Percentiles rank a stretch among this genome's conserved stretches.
Conservation (phyloP, 2,888 invertebrate species). For the Theodoxus fluviatilis region DNA sequence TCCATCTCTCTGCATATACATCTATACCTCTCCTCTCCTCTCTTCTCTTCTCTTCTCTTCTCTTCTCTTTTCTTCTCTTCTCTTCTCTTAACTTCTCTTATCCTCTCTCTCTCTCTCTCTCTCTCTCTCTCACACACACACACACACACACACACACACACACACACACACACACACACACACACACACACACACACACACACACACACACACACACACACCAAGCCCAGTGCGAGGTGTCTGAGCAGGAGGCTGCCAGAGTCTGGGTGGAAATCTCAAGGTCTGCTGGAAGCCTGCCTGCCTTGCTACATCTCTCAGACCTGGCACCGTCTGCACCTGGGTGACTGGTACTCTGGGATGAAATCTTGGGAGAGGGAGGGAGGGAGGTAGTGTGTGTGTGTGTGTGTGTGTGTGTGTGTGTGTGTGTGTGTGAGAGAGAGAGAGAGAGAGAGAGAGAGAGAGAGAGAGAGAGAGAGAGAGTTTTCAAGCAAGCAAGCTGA, state of each 20-base stretch:
- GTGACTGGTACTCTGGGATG: background rate
- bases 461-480: background rate
- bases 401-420: background rate
- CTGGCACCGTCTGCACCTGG: no score
- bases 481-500: background rate
- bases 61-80: background rate
- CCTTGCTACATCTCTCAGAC: background rate
- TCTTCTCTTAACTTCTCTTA: background rate
- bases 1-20: constrained; percentile 16
- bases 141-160: constrained; percentile 2
- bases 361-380: background rate
- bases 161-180: constrained; percentile 20
- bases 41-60: background rate
- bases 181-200: background rate
- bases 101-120: background rate
- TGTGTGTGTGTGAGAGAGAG: background rate
- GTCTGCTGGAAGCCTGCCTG: no score
- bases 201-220: constrained; percentile 7
- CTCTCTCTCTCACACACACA: background rate
- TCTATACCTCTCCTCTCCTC: constrained; percentile 4
- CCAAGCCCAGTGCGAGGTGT: no score
- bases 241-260: no score
- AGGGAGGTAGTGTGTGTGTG: background rate
- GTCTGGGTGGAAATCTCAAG: no score
- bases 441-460: background rate